Evolutionary conservation across 2,113 vertebrate genomes (phyloP).

Genomic region (Scalopus aquaticus): DNA sequence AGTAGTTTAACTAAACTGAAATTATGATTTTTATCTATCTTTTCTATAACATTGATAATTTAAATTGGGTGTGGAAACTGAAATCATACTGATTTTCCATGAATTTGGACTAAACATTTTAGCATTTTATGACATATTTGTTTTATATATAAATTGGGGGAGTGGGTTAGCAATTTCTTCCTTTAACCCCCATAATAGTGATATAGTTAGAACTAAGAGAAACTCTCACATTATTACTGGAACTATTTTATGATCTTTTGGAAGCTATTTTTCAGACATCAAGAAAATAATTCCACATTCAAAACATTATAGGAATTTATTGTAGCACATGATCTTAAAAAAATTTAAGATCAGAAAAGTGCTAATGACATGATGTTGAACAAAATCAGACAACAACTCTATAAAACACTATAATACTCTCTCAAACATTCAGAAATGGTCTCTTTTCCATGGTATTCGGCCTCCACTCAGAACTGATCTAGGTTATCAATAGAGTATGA

Average conservation of each 20-base stretch:
- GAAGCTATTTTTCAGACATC: not conserved
- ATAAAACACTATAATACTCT: not conserved
- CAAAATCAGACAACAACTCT: not conserved
- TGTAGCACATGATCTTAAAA: not conserved
- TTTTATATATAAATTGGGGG: not conserved
- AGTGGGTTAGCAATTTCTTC: not conserved
- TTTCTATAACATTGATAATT: constrained; percentile 5
- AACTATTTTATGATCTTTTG: not conserved
- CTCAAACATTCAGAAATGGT: not conserved
- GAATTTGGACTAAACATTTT: not conserved
- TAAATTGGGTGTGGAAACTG: not conserved
- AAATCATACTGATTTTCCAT: not conserved
- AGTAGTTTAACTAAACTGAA: not conserved
- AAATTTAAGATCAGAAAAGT: not conserved
- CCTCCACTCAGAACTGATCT: not conserved
- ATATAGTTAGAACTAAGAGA: not conserved
- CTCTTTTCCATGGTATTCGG: not conserved
- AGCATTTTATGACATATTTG: not conserved
- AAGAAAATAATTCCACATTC: constrained; percentile 17
- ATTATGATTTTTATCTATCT: not conserved
- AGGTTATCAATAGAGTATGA: not conserved
- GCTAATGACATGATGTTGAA: not conserved
- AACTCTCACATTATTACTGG: not conserved
- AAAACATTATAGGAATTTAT: not conserved
- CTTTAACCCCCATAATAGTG: not conserved